A percentile compares a stretch with the other conserved stretches of the same genome.
Conservation (phyloP, 2,888 invertebrate species). For the Noctua janthe region DNA sequence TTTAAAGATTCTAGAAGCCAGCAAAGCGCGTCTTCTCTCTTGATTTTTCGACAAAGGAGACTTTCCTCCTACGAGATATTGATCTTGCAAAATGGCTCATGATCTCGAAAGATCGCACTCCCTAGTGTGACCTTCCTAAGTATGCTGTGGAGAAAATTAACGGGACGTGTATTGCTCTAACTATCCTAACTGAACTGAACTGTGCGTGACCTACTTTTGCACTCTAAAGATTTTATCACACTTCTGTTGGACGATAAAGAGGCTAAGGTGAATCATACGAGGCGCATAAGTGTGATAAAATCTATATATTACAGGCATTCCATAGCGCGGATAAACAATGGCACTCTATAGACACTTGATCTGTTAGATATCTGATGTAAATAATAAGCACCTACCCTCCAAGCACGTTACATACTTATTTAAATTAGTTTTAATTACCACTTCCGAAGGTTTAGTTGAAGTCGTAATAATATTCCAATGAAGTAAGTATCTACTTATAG, state of each 20-base stretch:
- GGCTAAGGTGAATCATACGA: slow-evolving; percentile 11
- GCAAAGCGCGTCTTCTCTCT: background rate
- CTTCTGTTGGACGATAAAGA: slow-evolving; percentile 68
- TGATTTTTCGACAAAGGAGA: background rate
- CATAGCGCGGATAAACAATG: slow-evolving; percentile 58
- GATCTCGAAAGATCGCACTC: background rate
- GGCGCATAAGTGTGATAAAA: background rate
- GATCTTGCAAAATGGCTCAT: background rate
- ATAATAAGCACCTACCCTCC: slow-evolving; percentile 36
- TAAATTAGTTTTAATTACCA: slow-evolving; percentile 56
- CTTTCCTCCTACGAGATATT: background rate
- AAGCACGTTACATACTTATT: slow-evolving; percentile 13
- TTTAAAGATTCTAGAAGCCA: background rate
- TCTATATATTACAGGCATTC: slow-evolving; percentile 67
- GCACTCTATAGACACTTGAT: slow-evolving; percentile 49
- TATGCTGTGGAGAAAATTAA: slow-evolving; percentile 62
- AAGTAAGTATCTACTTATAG: background rate
- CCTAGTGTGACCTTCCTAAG: slow-evolving; percentile 64
- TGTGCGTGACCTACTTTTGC: slow-evolving; percentile 76
- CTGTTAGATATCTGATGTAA: slow-evolving; percentile 46
- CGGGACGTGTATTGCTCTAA: slow-evolving; percentile 62
- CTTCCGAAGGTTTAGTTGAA: slow-evolving; percentile 34
- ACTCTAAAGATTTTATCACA: slow-evolving; percentile 76
- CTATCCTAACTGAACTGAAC: slow-evolving; percentile 66
- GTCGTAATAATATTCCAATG: slow-evolving; percentile 11